Conservation (phyloP, 2,797 vertebrate species). For the Chelidonichthys spinosus region DNA sequence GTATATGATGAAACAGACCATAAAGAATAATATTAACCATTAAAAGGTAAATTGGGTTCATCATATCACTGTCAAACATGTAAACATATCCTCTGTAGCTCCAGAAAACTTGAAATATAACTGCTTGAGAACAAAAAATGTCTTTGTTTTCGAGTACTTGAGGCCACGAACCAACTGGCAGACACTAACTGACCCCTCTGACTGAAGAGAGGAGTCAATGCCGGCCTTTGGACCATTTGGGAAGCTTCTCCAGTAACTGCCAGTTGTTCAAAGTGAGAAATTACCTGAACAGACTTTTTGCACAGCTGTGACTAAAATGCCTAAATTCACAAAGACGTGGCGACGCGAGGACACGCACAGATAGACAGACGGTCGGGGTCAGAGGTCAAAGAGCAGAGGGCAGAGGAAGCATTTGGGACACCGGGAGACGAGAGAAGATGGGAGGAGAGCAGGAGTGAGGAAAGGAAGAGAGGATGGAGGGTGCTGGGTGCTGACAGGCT, state of each 20-base stretch:
- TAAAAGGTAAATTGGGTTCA: background rate
- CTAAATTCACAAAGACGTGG: conserved; percentile 42
- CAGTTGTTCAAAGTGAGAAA: conserved; percentile 38
- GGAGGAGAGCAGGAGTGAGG: conserved; percentile 58
- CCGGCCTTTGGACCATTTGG: conserved; percentile 44
- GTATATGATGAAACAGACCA: background rate
- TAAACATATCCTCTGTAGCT: background rate
- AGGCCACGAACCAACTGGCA: conserved; percentile 14
- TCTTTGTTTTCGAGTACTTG: conserved; percentile 20
- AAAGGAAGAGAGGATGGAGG: conserved; percentile 63
- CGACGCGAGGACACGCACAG: conserved; percentile 32
- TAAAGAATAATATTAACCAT: background rate
- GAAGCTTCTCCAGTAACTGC: conserved; percentile 49
- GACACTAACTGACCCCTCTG: conserved; percentile 29
- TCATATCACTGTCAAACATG: background rate
- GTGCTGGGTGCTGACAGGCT: conserved; percentile 74
- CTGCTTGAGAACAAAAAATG: background rate
- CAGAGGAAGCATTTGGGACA: conserved; percentile 82
- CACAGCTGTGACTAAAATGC: conserved; percentile 31
- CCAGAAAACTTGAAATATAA: background rate
- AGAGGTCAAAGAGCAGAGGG: conserved; percentile 77
- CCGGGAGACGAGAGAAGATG: conserved; percentile 34
- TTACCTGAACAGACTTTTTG: conserved; percentile 25
- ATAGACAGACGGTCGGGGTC: conserved; percentile 67
- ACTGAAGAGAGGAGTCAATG: conserved; percentile 24